Conservation (phyloP, 1,140 invertebrate species). For the Wasmannia auropunctata region DNA sequence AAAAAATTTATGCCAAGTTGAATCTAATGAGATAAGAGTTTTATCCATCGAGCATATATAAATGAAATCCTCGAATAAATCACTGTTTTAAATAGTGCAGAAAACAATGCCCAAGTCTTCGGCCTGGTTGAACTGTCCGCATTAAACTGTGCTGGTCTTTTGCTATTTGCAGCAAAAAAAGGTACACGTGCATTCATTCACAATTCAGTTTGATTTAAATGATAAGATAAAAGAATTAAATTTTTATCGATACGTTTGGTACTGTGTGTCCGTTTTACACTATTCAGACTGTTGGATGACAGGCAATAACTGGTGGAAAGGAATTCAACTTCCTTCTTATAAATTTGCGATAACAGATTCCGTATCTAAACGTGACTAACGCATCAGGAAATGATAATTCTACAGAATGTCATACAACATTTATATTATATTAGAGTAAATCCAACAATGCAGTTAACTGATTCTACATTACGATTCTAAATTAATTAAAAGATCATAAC, state of each 20-base stretch:
- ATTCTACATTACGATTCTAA: neutral
- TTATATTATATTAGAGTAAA: neutral
- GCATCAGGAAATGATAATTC: neutral
- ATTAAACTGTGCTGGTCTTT: slow-evolving; percentile 89
- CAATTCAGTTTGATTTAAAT: neutral
- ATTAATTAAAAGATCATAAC: neutral
- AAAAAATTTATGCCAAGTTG: neutral
- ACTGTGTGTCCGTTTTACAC: neutral
- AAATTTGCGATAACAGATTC: slow-evolving; percentile 58
- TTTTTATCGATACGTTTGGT: neutral
- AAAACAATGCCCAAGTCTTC: neutral
- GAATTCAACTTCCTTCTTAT: slow-evolving; percentile 64
- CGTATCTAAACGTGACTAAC: slow-evolving; percentile 44
- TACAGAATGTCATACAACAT: neutral
- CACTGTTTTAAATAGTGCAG: neutral
- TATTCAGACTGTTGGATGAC: neutral
- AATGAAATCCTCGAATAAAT: neutral
- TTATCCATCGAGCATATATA: neutral
- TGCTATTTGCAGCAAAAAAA: slow-evolving; percentile 88
- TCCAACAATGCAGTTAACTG: neutral
- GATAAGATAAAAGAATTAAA: neutral
- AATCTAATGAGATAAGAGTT: neutral
- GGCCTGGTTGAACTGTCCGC: slow-evolving; percentile 80
- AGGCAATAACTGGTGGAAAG: slow-evolving; percentile 21
- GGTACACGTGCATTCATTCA: no score